Conservation (phyloP, 2,888 invertebrate species). For the Caenorhabditis macrosperma region DNA sequence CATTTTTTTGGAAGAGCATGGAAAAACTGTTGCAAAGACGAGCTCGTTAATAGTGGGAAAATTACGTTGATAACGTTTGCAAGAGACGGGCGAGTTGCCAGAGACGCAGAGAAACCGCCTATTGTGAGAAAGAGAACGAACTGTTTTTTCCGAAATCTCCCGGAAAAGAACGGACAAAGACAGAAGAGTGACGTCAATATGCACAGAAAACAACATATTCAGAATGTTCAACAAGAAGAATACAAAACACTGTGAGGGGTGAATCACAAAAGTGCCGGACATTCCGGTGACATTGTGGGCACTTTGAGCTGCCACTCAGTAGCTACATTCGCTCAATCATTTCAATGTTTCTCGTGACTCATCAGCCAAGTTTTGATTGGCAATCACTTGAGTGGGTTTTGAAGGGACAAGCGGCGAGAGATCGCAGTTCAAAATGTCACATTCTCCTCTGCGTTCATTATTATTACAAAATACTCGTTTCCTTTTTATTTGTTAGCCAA, state of each 20-base stretch:
- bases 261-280: neutral
- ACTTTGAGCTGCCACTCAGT: slow-evolving; percentile 14
- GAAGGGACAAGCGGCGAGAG: neutral
- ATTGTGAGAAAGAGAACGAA: neutral
- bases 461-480: too few species aligned
- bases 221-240: neutral
- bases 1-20: too few species aligned
- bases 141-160: too few species aligned
- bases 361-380: slow-evolving; percentile 42
- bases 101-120: neutral
- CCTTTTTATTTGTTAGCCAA: too few species aligned
- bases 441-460: too few species aligned
- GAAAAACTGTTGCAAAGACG: slow-evolving; percentile 1
- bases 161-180: too few species aligned
- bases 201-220: neutral
- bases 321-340: slow-evolving; percentile 6
- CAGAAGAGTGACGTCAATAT: too few species aligned
- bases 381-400: slow-evolving; percentile 26
- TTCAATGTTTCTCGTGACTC: slow-evolving; percentile 40
- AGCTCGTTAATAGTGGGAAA: slow-evolving; percentile 18
- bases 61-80: slow-evolving; percentile 26
- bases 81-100: neutral
- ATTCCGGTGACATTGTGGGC: neutral
- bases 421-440: slow-evolving; percentile 46
- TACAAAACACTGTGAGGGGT: neutral